Evolutionary conservation across 2,888 invertebrate genomes (phyloP).

Genomic region (Hipparchia sbordonii): DNA sequence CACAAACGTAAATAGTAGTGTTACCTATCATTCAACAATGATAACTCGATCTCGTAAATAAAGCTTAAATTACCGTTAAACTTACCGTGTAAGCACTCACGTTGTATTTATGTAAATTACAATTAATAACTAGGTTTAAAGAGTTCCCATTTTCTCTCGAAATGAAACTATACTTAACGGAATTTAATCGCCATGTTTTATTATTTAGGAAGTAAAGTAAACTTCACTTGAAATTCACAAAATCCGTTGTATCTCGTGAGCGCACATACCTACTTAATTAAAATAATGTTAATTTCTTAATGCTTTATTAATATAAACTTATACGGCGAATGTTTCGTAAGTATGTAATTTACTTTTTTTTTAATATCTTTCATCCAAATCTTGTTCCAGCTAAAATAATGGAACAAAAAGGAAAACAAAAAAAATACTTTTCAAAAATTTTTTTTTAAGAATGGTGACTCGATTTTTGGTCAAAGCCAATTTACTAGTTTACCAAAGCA

Average conservation of each 20-base stretch:
- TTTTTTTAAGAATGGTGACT: no score
- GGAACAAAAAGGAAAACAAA: no score
- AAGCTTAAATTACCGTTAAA: constrained; percentile 18
- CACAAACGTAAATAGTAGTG: no score
- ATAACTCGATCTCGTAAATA: constrained; percentile 26
- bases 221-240: constrained; percentile 3
- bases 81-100: constrained; percentile 6
- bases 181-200: constrained; percentile 14
- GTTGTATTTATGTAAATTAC: constrained; percentile 21
- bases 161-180: constrained; percentile 13
- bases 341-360: not conserved
- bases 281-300: not conserved
- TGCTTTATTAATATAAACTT: not conserved
- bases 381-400: no score
- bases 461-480: no score
- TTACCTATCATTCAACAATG: constrained; percentile 26
- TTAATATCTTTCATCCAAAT: not conserved
- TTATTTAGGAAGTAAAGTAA: not conserved
- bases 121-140: constrained; percentile 13
- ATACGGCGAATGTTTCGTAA: no score
- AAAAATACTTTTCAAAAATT: no score
- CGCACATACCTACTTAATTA: not conserved
- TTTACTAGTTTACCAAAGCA: no score
- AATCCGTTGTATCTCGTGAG: not conserved
- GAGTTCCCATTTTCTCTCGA: constrained; percentile 15